Percentiles rank a stretch among this genome's conserved stretches.
These are phyloP conservation scores for Parus major DNA, from an alignment of 2,113 vertebrate species.

Conservation along the genomic window DNA sequence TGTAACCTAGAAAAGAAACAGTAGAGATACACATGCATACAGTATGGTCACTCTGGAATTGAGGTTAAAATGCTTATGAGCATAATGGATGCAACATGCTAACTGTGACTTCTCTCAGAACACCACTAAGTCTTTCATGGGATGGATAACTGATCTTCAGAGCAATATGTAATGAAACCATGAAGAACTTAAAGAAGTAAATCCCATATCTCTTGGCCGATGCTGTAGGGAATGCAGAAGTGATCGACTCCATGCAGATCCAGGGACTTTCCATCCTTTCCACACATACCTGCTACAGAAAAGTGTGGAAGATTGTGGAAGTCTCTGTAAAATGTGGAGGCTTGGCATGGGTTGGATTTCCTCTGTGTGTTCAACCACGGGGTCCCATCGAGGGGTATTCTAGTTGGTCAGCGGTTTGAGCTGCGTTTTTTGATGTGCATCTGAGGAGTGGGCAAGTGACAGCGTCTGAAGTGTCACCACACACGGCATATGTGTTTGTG, in stretches of 20 bases:
- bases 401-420: background rate
- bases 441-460: background rate
- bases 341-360: background rate
- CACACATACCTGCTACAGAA: background rate
- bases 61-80: background rate
- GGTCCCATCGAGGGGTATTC: background rate
- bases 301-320: background rate
- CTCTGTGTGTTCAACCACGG: background rate
- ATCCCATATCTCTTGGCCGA: background rate
- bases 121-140: background rate
- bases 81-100: background rate
- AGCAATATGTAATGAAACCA: background rate
- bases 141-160: background rate
- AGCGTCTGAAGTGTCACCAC: background rate
- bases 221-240: background rate
- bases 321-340: background rate
- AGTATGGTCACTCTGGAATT: background rate
- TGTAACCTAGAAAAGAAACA: background rate
- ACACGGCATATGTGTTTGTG: background rate
- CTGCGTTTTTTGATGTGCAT: background rate
- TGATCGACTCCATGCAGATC: accelerated
- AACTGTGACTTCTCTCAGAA: background rate
- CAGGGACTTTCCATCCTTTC: background rate
- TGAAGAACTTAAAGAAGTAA: background rate
- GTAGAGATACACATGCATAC: background rate